Conservation (phyloP, 2,888 invertebrate species). For the Oscheius sp. region DNA sequence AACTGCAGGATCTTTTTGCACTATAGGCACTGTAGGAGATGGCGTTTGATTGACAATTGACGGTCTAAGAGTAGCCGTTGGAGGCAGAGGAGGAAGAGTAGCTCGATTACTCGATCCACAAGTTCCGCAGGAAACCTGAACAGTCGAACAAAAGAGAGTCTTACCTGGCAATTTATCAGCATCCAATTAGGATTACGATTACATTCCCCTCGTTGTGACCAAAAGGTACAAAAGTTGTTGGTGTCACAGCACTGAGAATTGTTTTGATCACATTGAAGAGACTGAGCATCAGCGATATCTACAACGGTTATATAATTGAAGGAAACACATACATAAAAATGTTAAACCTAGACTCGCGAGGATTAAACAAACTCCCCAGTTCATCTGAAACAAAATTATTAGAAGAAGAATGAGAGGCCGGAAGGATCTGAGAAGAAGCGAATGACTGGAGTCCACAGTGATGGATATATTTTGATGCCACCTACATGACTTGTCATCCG, state of each 20-base stretch:
- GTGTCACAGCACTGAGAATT: constrained; percentile 42
- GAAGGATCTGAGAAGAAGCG: too few species aligned
- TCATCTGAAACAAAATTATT: not conserved
- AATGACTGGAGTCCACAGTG: too few species aligned
- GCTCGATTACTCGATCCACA: not conserved
- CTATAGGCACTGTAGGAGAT: not conserved
- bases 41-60: not conserved
- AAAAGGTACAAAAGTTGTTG: constrained; percentile 52
- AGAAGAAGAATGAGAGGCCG: not conserved
- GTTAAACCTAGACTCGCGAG: not conserved
- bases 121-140: not conserved
- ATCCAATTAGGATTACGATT: constrained; percentile 60
- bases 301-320: not conserved
- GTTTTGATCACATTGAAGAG: constrained; percentile 1
- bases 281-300: not conserved
- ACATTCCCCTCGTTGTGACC: constrained; percentile 61
- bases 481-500: not conserved
- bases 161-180: constrained; percentile 52
- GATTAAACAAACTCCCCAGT: not conserved
- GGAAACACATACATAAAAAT: not conserved
- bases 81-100: not conserved
- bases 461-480: too few species aligned
- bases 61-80: too few species aligned
- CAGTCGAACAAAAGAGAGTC: not conserved
- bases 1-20: not conserved